Base-by-base conservation (phyloP, 2,797 vertebrate genomes). In the Trachurus trachurus region DNA sequence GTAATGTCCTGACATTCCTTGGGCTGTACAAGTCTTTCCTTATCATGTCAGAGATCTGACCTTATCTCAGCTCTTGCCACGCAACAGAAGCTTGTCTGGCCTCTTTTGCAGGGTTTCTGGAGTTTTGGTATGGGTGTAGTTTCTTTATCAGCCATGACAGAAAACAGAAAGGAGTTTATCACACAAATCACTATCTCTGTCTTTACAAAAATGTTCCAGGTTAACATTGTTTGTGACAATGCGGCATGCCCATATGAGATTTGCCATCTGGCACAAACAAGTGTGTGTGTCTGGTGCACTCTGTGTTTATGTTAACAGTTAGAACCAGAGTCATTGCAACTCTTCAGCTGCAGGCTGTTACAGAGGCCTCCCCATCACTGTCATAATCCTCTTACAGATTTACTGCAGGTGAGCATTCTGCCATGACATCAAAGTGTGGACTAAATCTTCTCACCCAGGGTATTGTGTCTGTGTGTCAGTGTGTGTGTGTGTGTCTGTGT, bases 301-400 rank as follows among this genome's bases (percentile, higher is more conserved):
- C 9, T 34, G 62, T 34, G 62, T 47, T 57, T 45, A 50, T 53
- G 50, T 40, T 34, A 58, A 80, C 75, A 66, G 74, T 71, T 56
- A 61, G 31, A 86, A 39, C 58, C n/a, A 69, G 76, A 69, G 76
- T 37, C 58, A 16, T 13, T 22, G 45, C 47, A 71, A 60, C 29
- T 26, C 37, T 56, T 57, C 34, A 61, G 47, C 64, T 21, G 31
- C 42, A 1, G 62, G 42, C 45, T 22, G 63, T 68, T 37, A 62
- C 83, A 61, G 52, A 80, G 65, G 70, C 70, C 76, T 62, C 4
- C 1, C 10, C 2, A 47, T 87, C 88, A 80, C 81, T 34, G 34
- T 57, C 12, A 1, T 92, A 94, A 94, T 91, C 93, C 87, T 83
- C 76, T 94, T 91, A 90, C 42, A 80, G 87, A 69, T 82, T 82